Percentiles rank a stretch among this genome's conserved stretches.
Evolutionary conservation across 2,797 vertebrate genomes (phyloP).

Genomic region (Girardinus metallicus): DNA sequence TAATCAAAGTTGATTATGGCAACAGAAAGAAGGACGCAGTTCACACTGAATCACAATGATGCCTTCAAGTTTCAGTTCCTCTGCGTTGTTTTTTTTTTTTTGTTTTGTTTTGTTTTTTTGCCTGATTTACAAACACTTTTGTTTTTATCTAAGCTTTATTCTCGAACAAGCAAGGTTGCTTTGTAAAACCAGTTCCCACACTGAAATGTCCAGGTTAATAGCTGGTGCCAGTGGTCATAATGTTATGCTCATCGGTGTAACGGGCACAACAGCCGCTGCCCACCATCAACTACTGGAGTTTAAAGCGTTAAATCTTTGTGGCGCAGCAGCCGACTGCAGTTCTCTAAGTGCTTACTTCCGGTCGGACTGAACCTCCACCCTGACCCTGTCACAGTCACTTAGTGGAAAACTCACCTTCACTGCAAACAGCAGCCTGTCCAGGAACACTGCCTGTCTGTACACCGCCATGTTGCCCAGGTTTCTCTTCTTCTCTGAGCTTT

Average conservation of each 20-base stretch:
- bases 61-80: background rate
- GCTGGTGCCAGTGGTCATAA: slow-evolving; percentile 4
- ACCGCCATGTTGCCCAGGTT: slow-evolving; percentile 73
- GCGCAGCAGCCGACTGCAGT: background rate
- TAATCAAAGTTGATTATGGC: too few relatives aligned
- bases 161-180: too few relatives aligned
- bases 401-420: slow-evolving; percentile 74
- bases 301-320: background rate
- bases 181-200: too few relatives aligned
- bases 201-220: too few relatives aligned
- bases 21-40: background rate
- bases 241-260: background rate
- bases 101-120: too few relatives aligned
- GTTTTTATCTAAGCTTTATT: background rate
- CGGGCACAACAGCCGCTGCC: background rate
- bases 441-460: slow-evolving; percentile 54
- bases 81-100: background rate
- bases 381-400: background rate
- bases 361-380: background rate
- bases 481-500: background rate
- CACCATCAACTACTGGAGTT: background rate
- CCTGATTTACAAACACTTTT: background rate
- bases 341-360: background rate
- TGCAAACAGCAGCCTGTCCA: slow-evolving; percentile 64
- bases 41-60: background rate